Conservation (phyloP, 2,113 vertebrate species). For the Callopanchax toddi region DNA sequence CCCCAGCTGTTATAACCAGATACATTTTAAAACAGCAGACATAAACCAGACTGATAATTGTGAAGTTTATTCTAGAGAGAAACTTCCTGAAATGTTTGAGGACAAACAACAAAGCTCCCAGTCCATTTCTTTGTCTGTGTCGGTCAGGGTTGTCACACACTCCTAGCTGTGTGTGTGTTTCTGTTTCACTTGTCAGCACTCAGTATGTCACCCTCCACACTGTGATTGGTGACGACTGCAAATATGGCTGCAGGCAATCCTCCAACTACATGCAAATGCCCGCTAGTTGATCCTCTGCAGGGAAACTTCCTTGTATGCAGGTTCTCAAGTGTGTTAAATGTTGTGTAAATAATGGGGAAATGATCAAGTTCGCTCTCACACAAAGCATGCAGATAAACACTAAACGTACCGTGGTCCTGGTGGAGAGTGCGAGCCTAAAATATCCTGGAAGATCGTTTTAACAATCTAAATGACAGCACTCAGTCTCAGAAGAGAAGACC, state of each 20-base stretch:
- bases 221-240: conserved; percentile 42
- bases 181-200: conserved; percentile 44
- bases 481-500: too few relatives aligned
- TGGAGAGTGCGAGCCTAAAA: conserved; percentile 31
- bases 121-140: background rate
- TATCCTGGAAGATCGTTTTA: conserved; percentile 1
- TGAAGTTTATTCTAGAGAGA: too few relatives aligned
- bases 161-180: conserved; percentile 5
- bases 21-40: too few relatives aligned
- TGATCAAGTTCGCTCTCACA: conserved; percentile 17
- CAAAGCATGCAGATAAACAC: conserved; percentile 27
- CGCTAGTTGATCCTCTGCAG: conserved; percentile 4
- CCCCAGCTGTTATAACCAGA: too few relatives aligned
- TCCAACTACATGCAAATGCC: conserved; percentile 10
- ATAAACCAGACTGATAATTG: too few relatives aligned
- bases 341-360: conserved; percentile 3
- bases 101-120: too few relatives aligned
- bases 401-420: conserved; percentile 20
- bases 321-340: conserved; percentile 4
- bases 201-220: conserved; percentile 50
- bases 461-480: too few relatives aligned
- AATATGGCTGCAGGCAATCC: conserved; percentile 31
- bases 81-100: too few relatives aligned
- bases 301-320: conserved; percentile 15
- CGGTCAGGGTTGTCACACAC: conserved; percentile 2